Evolutionary conservation across 2,888 invertebrate genomes (phyloP).

Genomic region (Trypoxylon attenuatum): DNA sequence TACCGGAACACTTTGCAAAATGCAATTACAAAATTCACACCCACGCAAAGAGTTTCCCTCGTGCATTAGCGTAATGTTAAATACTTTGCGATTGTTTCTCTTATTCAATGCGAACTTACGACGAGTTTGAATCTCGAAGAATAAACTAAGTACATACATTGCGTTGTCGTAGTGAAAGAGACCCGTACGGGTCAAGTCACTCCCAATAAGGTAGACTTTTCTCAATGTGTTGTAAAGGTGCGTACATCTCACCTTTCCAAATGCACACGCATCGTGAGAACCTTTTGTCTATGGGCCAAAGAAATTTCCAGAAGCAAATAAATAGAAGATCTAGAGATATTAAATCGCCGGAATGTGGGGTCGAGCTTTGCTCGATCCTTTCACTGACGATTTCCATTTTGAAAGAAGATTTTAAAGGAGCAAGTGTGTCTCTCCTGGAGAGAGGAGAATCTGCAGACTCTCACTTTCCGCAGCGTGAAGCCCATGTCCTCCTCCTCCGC

Average conservation of each 20-base stretch:
- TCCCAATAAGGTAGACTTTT: too few relatives aligned
- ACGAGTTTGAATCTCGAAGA: too few relatives aligned
- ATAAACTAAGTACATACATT: too few relatives aligned
- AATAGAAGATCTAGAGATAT: too few relatives aligned
- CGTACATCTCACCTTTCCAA: not conserved
- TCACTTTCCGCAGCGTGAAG: slow-evolving; percentile 55
- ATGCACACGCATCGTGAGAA: slow-evolving; percentile 35
- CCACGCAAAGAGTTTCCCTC: too few relatives aligned
- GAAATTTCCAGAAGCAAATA: slow-evolving; percentile 36
- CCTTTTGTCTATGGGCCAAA: not conserved
- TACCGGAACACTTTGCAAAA: slow-evolving; percentile 47
- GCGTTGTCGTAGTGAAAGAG: too few relatives aligned
- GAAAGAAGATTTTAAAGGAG: slow-evolving; percentile 6
- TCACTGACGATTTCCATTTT: slow-evolving; percentile 43
- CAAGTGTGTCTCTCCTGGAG: slow-evolving; percentile 1
- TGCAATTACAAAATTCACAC: slow-evolving; percentile 14
- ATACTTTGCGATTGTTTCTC: too few relatives aligned
- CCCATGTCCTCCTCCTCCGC: not conserved
- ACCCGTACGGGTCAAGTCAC: too few relatives aligned
- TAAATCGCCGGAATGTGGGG: too few relatives aligned
- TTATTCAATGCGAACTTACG: slow-evolving; percentile 31
- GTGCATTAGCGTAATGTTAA: too few relatives aligned
- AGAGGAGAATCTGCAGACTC: slow-evolving; percentile 48
- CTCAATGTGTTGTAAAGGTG: too few relatives aligned
- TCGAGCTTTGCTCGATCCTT: slow-evolving; percentile 37